Base-by-base conservation (phyloP, 2,888 invertebrate genomes). In the Iselma pallidipennis region DNA sequence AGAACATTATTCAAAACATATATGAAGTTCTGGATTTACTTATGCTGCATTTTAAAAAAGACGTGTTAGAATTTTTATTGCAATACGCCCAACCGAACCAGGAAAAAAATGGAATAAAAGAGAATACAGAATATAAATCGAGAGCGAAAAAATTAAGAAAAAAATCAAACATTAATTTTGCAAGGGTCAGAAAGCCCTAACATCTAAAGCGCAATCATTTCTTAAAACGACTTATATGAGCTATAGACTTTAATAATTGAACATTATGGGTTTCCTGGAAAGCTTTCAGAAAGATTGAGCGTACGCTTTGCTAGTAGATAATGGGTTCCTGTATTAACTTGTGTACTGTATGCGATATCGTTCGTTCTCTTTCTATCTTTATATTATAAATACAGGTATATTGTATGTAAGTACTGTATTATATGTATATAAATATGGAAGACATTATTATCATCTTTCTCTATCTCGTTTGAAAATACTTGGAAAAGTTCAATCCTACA, bases 171-270 rank as follows among this genome's bases (percentile, higher is more conserved):
- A 78, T 79, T 78, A 77, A 79, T 78, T 67, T 66, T 70, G n/a
- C 23, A 23, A 23, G 72, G 74, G 74, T 74, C 71, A 66, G 65
- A 72, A 67, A 69, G 66, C 71, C 68, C 67, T 71, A 72, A 70
- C 65, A 61, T 61, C 66, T 68, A 45, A 45, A 45, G 45, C 69
- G 79, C 78, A 77, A 81, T 81, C 79, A 79, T 78, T 80, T 74
- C 78, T 78, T 77, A 78, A 80, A 80, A 78, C 80, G 80, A 80
- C 80, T 80, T 81, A 80, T 80, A 80, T 79, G 81, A 79, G 80
- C 81, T 75, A 81, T 81, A 81, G 77, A 80, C 77, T 78, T 82
- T 80, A 82, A 82, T 82, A 82, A 82, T 82, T 82, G 81, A 82
- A 76, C 77, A 78, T 81, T 81, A 81, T 80, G 78, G 80, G 76